These are phyloP conservation scores for Nilaparvata lugens DNA, from an alignment of 1,140 invertebrate genomes.

Conservation along the genomic window DNA sequence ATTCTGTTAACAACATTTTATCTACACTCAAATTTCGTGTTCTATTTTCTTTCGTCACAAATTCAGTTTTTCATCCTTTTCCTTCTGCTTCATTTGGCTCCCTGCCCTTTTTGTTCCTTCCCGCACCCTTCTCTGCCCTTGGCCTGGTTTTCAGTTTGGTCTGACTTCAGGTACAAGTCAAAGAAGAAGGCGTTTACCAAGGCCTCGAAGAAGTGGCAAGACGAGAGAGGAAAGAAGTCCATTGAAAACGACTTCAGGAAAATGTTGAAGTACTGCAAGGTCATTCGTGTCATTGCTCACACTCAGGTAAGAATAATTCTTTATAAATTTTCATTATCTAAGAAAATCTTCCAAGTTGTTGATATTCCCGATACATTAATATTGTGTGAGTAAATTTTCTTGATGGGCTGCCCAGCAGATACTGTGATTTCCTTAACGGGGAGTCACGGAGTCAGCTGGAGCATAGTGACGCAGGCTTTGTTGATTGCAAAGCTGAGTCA, in stretches of 20 bases:
- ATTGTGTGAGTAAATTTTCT: no score
- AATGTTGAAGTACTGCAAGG: constrained; percentile 97
- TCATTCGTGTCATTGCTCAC: constrained; percentile 93
- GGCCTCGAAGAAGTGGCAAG: constrained; percentile 96
- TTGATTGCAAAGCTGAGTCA: constrained; percentile 30
- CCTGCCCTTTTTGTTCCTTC: neutral
- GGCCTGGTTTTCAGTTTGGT: constrained; percentile 2
- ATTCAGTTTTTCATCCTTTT: no score
- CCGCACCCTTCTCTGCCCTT: neutral
- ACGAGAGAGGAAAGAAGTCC: constrained; percentile 89
- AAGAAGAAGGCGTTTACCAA: constrained; percentile 99
- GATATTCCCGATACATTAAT: no score
- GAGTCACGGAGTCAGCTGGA: neutral
- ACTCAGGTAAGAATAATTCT: constrained; percentile 68
- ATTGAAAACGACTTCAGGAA: constrained; percentile 96
- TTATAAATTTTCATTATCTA: constrained; percentile 13
- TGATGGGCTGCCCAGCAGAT: no score
- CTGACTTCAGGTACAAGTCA: constrained; percentile 82
- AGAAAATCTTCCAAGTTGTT: neutral
- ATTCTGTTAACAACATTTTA: no score
- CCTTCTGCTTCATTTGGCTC: neutral
- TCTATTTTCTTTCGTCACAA: no score
- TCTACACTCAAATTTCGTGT: no score
- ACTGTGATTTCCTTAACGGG: no score
- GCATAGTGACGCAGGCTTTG: neutral